Conservation (phyloP, 2,113 vertebrate species). For the Paradisaea rubra region DNA sequence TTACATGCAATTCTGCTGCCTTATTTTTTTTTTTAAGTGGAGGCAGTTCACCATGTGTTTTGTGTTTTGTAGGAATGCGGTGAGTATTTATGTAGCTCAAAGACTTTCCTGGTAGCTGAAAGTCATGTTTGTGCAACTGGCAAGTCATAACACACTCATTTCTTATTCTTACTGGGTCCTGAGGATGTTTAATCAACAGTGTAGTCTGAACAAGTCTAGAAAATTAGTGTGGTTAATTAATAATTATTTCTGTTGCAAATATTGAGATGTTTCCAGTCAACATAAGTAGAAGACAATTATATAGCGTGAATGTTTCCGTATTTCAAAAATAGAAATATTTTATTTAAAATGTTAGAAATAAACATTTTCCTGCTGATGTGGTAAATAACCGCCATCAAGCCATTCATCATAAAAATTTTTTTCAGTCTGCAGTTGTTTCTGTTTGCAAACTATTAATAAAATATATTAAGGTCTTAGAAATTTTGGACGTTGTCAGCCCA, state of each 20-base stretch:
- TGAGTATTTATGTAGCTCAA: not conserved
- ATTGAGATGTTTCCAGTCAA: not conserved
- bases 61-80: not conserved
- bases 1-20: not conserved
- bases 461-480: not conserved
- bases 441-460: not conserved
- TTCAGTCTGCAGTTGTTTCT: not conserved
- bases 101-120: not conserved
- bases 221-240: conserved; percentile 27
- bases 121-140: not conserved
- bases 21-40: not conserved
- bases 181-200: conserved; percentile 15
- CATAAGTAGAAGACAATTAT: not conserved
- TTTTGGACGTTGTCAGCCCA: not conserved
- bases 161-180: not conserved
- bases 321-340: not conserved
- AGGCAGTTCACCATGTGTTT: not conserved
- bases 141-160: not conserved
- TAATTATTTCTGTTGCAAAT: not conserved
- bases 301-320: not conserved
- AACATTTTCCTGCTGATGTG: not conserved
- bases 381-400: not conserved
- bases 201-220: conserved; percentile 31
- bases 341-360: not conserved
- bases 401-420: not conserved